These are phyloP conservation scores for Drosophila nebulosa DNA, from an alignment of 1,140 invertebrate genomes.

Conservation along the genomic window DNA sequence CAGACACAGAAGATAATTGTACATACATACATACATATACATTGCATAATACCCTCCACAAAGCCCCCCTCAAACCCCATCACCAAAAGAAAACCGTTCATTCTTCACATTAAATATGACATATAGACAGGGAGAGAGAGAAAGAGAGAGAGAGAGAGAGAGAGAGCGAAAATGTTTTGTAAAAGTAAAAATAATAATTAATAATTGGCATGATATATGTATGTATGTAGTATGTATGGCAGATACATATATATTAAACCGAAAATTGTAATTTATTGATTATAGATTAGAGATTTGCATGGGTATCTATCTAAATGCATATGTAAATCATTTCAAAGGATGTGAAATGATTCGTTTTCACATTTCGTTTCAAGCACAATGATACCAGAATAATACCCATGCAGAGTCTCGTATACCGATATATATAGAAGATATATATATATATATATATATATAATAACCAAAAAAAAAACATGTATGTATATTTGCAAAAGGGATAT, in stretches of 20 bases:
- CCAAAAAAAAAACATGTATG: neutral
- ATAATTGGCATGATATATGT: neutral
- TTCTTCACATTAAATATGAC: too few relatives aligned
- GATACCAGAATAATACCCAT: neutral
- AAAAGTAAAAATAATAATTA: neutral
- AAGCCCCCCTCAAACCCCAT: neutral
- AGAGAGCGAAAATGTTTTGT: neutral
- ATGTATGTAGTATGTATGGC: neutral
- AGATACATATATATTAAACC: neutral
- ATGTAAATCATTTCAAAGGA: neutral
- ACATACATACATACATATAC: neutral
- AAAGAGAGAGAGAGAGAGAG: too few relatives aligned
- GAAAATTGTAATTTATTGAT: neutral
- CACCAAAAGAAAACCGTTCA: too few relatives aligned
- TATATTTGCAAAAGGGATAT: neutral
- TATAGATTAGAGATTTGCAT: neutral
- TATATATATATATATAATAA: conserved; percentile 1
- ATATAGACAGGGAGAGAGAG: neutral
- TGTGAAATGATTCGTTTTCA: neutral
- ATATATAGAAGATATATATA: too few relatives aligned
- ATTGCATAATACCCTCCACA: too few relatives aligned
- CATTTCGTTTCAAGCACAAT: neutral
- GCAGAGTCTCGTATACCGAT: neutral
- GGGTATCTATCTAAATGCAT: neutral
- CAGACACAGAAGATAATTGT: neutral